These are phyloP conservation scores for Chromobotia macracanthus DNA, from an alignment of 2,797 vertebrate genomes.

Conservation along the genomic window DNA sequence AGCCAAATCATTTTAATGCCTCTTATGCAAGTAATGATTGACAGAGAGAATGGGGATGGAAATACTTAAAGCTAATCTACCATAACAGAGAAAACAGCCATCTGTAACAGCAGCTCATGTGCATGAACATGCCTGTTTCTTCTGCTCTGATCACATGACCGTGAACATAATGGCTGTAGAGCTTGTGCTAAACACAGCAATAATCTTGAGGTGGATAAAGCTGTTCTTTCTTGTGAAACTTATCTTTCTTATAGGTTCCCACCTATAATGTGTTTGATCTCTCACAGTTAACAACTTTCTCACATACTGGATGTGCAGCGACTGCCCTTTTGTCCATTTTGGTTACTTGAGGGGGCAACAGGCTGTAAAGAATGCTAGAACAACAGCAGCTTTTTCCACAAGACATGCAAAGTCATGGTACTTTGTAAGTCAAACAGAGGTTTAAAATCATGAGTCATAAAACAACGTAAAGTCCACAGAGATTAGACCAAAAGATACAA, in stretches of 20 bases:
- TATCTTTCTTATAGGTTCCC: not conserved
- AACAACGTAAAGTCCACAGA: constrained; percentile 31
- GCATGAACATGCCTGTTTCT: constrained; percentile 11
- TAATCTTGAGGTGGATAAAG: not conserved
- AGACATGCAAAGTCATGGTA: constrained; percentile 32
- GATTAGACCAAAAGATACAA: constrained; percentile 17
- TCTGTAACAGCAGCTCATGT: constrained; percentile 27
- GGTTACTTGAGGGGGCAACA: constrained; percentile 6
- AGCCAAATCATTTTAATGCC: constrained; percentile 37
- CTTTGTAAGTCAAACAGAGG: constrained; percentile 34
- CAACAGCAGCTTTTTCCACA: constrained; percentile 17
- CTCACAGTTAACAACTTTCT: not conserved
- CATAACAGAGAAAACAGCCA: constrained; percentile 21
- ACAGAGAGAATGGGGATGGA: constrained; percentile 39
- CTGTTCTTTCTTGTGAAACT: constrained; percentile 14
- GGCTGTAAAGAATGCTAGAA: constrained; percentile 5
- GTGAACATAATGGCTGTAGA: constrained; percentile 5
- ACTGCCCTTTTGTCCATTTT: not conserved
- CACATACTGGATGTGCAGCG: not conserved
- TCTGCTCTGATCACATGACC: constrained; percentile 24
- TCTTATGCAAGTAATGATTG: constrained; percentile 44
- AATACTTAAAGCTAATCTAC: constrained; percentile 44
- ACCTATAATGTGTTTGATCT: constrained; percentile 1
- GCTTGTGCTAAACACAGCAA: not conserved
- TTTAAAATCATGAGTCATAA: constrained; percentile 33